phyloP scores from a whole-genome alignment of 1,140 invertebrate genomes.

The Myzus persicae region DNA sequence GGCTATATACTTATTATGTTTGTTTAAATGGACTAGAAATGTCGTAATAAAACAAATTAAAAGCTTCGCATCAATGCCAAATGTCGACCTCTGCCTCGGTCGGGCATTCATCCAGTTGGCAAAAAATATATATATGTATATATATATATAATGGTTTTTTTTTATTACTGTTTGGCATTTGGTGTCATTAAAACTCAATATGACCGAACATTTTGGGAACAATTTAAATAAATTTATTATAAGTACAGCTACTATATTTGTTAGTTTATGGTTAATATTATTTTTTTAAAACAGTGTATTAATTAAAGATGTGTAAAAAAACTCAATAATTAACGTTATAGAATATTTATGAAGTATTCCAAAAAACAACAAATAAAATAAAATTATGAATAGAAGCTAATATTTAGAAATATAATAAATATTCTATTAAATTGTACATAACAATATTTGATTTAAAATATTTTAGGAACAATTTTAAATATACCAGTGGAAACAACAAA shows the following conservation, averaged over 20 bases:
- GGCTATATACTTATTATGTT: neutral
- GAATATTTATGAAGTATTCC: neutral
- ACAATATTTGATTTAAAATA: neutral
- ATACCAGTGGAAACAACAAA: neutral
- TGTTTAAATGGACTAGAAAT: neutral
- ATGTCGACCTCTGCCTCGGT: neutral
- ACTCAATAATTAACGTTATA: neutral
- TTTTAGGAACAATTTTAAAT: neutral
- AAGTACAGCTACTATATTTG: neutral
- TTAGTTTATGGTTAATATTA: neutral
- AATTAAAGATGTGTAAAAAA: neutral
- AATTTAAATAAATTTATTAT: neutral
- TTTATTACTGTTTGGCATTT: conserved; percentile 34
- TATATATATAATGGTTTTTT: conserved; percentile 36
- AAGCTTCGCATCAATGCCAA: conserved; percentile 37
- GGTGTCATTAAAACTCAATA: conserved; percentile 27
- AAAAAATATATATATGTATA: neutral
- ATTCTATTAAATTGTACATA: neutral
- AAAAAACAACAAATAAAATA: neutral
- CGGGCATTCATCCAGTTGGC: conserved; percentile 50
- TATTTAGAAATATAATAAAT: neutral
- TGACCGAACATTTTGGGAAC: neutral
- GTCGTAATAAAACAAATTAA: conserved; percentile 36
- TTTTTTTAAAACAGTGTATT: neutral
- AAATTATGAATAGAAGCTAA: neutral